Base-by-base conservation (phyloP, 2,113 vertebrate species). In the Hyperoodon ampullatus region DNA sequence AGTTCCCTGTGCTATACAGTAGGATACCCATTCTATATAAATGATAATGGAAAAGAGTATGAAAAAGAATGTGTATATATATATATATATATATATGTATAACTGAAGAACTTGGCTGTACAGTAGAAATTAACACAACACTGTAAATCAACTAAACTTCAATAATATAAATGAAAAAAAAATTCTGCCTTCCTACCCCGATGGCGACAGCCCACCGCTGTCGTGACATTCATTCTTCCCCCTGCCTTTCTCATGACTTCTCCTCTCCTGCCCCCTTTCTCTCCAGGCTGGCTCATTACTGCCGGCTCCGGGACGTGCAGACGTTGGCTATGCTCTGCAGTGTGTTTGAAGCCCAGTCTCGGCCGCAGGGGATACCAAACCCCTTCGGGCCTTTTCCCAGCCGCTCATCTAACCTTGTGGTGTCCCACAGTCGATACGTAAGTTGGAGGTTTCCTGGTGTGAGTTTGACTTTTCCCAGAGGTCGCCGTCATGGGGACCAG, bases 271-370 rank as follows among this genome's bases (percentile, higher is more conserved):
- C 3, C 44, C 1, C n/a, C 61, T 2, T 1, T 90, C 86, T 89
- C 84, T 84, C 33, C 98, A 99, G 99, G 30, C 94, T 99, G 98
- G 99, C 99, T 78, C 99, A 99, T 96, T 99, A 99, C 98, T 99
- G 99, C 16, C 99, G 98, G 83, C 99, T 99, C 98, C 99, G 99
- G 0, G 99, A 99, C 0, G 99, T 99, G 14, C 99, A 99, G 99
- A 99, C 99, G 0, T 96, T 99, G 97, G 99, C 99, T 61, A 99
- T 99, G 99, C 98, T 99, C 68, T 99, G 99, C 98, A 99, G 99
- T 0, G 99, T 99, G 81, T 99, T 99, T 96, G 99, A 99, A 98
- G 99, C 99, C 91, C 99, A 99, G 42, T 98, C 99, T 90, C 98
- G 98, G 85, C 98, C 99, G 3, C 99, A 99, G 82, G 99, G 99